phyloP scores from a whole-genome alignment of 2,113 vertebrate species.

The Porphyrio hochstetteri region DNA sequence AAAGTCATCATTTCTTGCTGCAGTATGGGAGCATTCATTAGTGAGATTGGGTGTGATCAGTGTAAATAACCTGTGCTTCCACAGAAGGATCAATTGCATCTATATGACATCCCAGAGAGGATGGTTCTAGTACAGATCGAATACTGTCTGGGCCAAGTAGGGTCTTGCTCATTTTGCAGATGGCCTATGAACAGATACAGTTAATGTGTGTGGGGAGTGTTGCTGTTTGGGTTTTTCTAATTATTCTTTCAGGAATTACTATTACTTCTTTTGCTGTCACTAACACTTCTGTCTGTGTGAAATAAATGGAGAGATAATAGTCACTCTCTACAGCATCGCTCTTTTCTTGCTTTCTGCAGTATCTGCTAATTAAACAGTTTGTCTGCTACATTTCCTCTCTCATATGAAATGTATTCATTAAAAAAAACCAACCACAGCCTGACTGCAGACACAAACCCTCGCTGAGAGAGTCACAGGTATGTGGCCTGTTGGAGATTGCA shows the following conservation, averaged over 20 bases:
- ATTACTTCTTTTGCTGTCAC: neutral
- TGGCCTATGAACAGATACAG: neutral
- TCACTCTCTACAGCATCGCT: neutral
- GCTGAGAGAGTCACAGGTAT: neutral
- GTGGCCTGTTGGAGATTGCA: neutral
- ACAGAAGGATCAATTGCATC: neutral
- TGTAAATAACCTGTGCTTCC: neutral
- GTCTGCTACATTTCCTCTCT: neutral
- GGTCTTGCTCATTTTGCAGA: neutral
- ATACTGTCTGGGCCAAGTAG: neutral
- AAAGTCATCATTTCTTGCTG: neutral
- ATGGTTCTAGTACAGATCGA: neutral
- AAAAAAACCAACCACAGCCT: neutral
- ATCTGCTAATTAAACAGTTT: slow-evolving; percentile 13
- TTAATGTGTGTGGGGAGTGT: neutral
- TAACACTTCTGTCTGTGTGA: neutral
- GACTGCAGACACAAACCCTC: neutral
- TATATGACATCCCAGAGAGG: neutral
- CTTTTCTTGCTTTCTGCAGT: neutral
- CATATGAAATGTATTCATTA: neutral
- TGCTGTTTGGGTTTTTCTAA: neutral
- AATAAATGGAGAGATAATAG: neutral
- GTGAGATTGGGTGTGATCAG: neutral
- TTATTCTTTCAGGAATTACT: neutral
- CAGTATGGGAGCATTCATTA: neutral